Evolutionary conservation across 2,113 vertebrate species (phyloP).

Genomic region (Recurvirostra avosetta): DNA sequence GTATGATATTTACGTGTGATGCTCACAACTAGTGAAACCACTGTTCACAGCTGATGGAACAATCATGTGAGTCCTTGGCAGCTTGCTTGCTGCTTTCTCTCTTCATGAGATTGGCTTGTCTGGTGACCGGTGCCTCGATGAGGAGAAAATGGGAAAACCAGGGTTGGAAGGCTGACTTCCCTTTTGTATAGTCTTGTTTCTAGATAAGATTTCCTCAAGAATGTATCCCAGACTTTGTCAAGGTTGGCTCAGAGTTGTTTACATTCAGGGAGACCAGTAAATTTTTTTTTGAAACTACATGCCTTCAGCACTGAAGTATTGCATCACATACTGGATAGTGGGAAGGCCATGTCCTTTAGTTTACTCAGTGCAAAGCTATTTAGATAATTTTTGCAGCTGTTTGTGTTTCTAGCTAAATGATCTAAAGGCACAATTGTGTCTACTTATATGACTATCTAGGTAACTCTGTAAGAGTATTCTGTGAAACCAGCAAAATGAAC

Average conservation of each 20-base stretch:
- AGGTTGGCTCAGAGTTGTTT: background rate
- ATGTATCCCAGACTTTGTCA: background rate
- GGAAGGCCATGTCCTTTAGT: background rate
- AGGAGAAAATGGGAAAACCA: background rate
- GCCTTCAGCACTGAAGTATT: background rate
- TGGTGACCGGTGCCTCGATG: background rate
- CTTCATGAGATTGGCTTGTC: background rate
- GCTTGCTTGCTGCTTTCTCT: background rate
- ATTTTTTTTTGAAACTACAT: background rate
- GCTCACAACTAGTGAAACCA: background rate
- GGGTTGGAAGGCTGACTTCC: background rate
- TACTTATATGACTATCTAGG: background rate
- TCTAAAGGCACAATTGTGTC: background rate
- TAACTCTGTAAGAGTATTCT: background rate
- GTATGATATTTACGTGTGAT: background rate
- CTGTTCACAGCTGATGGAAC: background rate
- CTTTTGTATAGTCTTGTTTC: background rate
- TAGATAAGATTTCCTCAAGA: background rate
- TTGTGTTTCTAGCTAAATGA: background rate
- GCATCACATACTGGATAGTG: background rate
- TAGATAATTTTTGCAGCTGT: slow-evolving; percentile 9
- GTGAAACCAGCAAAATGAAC: background rate
- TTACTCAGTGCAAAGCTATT: background rate
- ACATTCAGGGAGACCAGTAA: background rate
- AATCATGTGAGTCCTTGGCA: background rate